Base-by-base conservation (phyloP, 2,113 vertebrate species). In the Petrocephalus zakoni region DNA sequence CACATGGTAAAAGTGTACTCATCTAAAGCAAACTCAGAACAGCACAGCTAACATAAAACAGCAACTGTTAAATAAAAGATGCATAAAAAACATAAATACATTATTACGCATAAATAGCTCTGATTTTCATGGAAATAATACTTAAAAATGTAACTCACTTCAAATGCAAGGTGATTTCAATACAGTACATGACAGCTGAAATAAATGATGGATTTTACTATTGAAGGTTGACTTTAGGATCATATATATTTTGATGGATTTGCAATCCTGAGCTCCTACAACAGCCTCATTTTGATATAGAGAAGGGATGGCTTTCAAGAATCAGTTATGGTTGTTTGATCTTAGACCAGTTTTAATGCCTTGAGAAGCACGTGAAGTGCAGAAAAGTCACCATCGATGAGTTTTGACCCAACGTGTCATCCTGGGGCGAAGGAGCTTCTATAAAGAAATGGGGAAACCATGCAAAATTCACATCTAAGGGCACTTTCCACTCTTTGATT, bases 401-500 rank as follows among this genome's bases (percentile, higher is more conserved):
- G 75, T 90, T 88, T 88, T 64, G 53, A 90, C 83, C 84, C 87
- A 87, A 56, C 46, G 85, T 75, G 87, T 89, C 89, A 92, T 86
- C 85, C 82, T 88, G 89, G 89, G 88, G 68, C 78, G 53, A 87
- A 52, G 88, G 75, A 84, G 49, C 64, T 89, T 89, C 5, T 15
- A 21, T 13, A 55, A 86, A 68, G 10, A 21, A 86, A 86, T 56
- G 53, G 58, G 53, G 83, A 89, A 88, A 89, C 85, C 85, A 89
- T 52, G 88, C 88, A 89, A 86, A 78, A 55, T 19, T 51, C n/a
- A 55, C 52, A 55, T 49, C 52, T 91, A 89, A 72, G 64, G 87
- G 89, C 89, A 89, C 89, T 92, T 90, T 92, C 87, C 89, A 90
- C 89, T 89, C 53, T 88, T 90, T 85, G 5, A 87, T 91, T 88